These are phyloP conservation scores for Drosophila eohydei DNA, from an alignment of 2,888 invertebrate species.

Conservation along the genomic window DNA sequence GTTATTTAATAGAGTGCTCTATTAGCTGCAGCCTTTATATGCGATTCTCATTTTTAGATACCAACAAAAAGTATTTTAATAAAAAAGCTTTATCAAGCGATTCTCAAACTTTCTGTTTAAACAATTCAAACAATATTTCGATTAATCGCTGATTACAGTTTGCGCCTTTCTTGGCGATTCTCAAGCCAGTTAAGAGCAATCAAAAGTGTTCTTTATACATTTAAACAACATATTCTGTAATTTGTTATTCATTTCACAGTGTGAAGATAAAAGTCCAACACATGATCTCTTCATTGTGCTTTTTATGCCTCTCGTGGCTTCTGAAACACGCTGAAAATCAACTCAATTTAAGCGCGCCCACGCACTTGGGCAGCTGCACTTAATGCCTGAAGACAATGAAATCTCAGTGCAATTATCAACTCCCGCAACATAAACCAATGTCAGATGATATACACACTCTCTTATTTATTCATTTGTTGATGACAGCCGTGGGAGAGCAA, in stretches of 20 bases:
- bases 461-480: constrained; percentile 57
- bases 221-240: not conserved
- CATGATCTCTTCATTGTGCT: not conserved
- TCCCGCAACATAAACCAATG: constrained; percentile 41
- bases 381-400: constrained; percentile 29
- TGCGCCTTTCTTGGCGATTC: not conserved
- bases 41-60: not conserved
- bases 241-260: not conserved
- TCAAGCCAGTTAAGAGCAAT: not conserved
- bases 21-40: not conserved
- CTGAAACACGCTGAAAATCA: constrained; percentile 1
- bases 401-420: constrained; percentile 55
- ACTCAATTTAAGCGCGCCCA: constrained; percentile 18
- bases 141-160: not conserved
- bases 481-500: constrained; percentile 44
- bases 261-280: not conserved
- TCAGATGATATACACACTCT: constrained; percentile 30
- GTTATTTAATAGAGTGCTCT: too few relatives aligned
- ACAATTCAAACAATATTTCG: not conserved
- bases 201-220: not conserved
- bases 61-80: too few relatives aligned
- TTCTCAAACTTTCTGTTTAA: not conserved
- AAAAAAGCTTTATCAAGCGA: too few relatives aligned
- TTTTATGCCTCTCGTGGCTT: not conserved
- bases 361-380: constrained; percentile 26